Evolutionary conservation across 2,113 vertebrate genomes (phyloP), one percentile per base, ranked within the genome.

Genomic region (Xiphophorus couchianus): DNA sequence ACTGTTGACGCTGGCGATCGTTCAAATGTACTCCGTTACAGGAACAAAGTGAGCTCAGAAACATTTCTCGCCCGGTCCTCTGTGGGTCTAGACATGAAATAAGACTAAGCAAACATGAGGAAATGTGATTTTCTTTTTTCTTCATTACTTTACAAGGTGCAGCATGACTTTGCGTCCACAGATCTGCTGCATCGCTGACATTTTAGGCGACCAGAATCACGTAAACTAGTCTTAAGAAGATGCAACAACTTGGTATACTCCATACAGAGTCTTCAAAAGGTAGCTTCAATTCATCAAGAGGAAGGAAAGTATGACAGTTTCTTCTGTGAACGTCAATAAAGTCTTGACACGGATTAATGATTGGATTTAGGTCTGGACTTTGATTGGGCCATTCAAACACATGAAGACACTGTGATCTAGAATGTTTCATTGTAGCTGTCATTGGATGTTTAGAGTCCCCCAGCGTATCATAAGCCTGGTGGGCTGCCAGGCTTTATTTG

Each of bases 41-140:
- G 77, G 88, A 87, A 91, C 91, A 91, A 89, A 90, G 85, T 78
- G 19, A 27, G 63, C 83, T 83, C 78, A 72, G 83, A 80, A 66
- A 83, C 71, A 61, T 86, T 86, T 87, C 83, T 88, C 83, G 71
- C 76, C 72, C 70, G 73, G 76, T 85, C 72, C 76, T 85, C 78
- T 69, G 71, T 13, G 69, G 78, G 78, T 35, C 44, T 22, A 69
- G 68, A 84, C 73, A 68, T 37, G 1, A 73, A 79, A 85, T 76
- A 69, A 76, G 77, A 77, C 71, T 62, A 44, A 79, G 60, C 17
- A 76, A 87, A 85, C 84, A 75, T 71, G 58, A 62, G 4, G 10
- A 78, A 73, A 77, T 74, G 37, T 31, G 19, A 28, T 30, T 64
- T 7, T 30, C 30, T 30, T 64, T 63, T 62, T 14, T 65, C 25